phyloP scores from a whole-genome alignment of 2,888 invertebrate genomes.

The Entomobrya proxima region DNA sequence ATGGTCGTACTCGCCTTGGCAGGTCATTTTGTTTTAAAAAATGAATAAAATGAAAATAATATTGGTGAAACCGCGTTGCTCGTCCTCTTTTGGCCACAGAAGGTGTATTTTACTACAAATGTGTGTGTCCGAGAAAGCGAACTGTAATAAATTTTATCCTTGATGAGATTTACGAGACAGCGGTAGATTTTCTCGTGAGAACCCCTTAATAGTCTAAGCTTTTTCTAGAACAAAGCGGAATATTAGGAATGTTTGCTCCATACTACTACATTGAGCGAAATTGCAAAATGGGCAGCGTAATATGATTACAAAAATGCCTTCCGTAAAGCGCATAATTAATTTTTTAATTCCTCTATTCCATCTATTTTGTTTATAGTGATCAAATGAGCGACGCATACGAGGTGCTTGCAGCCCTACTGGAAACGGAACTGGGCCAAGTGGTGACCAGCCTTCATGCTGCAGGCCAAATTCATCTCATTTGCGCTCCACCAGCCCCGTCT shows the following conservation, averaged over 20 bases:
- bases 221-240: neutral
- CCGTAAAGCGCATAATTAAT: neutral
- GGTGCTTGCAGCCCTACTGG: conserved; percentile 88
- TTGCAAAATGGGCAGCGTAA: neutral
- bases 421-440: conserved; percentile 83
- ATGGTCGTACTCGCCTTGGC: neutral
- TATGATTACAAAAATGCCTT: neutral
- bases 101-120: neutral
- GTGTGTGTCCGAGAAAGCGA: neutral
- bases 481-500: neutral
- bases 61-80: too few species aligned
- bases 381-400: conserved; percentile 92
- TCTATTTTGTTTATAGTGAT: conserved; percentile 81
- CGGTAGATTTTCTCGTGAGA: conserved; percentile 31
- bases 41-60: conserved; percentile 29
- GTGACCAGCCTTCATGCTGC: conserved; percentile 79
- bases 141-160: conserved; percentile 22
- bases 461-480: conserved; percentile 74
- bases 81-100: too few species aligned
- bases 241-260: conserved; percentile 18
- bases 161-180: conserved; percentile 38
- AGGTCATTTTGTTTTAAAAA: conserved; percentile 30
- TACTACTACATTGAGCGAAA: neutral
- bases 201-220: conserved; percentile 48
- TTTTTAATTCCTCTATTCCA: conserved; percentile 1